Conservation (phyloP, 2,797 vertebrate genomes). For the Hydrophis major region DNA sequence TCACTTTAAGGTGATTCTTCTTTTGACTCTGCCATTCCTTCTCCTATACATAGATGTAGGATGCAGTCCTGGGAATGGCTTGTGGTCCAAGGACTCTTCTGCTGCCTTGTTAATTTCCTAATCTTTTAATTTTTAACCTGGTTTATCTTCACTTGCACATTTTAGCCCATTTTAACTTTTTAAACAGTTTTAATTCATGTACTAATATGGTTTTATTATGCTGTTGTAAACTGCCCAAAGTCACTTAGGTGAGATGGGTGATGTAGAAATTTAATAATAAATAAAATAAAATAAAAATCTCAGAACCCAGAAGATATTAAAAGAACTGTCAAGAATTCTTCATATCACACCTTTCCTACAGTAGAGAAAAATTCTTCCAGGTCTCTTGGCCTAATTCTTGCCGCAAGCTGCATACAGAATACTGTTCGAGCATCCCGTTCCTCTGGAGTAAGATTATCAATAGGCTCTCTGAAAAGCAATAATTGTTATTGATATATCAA, state of each 20-base stretch:
- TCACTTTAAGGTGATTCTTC: not conserved
- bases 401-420: conserved; percentile 97
- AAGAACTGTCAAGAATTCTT: not conserved
- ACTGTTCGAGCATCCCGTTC: conserved; percentile 94
- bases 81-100: not conserved
- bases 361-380: conserved; percentile 98
- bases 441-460: conserved; percentile 93
- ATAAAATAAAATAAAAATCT: not conserved
- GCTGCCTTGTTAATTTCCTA: not conserved
- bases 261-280: not conserved
- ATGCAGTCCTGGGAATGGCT: not conserved
- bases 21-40: not conserved
- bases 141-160: not conserved
- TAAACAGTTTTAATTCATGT: not conserved
- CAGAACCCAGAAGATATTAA: not conserved
- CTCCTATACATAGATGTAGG: not conserved
- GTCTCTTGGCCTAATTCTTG: conserved; percentile 91
- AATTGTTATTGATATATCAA: conserved; percentile 11
- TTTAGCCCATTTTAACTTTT: not conserved
- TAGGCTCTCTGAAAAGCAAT: conserved; percentile 77
- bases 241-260: not conserved
- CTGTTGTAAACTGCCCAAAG: not conserved
- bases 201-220: not conserved
- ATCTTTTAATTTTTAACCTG: not conserved
- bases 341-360: conserved; percentile 85